Percentiles rank a stretch among this genome's conserved stretches.
These are phyloP conservation scores for Python bivittatus DNA, from an alignment of 2,113 vertebrate genomes.

Conservation along the genomic window DNA sequence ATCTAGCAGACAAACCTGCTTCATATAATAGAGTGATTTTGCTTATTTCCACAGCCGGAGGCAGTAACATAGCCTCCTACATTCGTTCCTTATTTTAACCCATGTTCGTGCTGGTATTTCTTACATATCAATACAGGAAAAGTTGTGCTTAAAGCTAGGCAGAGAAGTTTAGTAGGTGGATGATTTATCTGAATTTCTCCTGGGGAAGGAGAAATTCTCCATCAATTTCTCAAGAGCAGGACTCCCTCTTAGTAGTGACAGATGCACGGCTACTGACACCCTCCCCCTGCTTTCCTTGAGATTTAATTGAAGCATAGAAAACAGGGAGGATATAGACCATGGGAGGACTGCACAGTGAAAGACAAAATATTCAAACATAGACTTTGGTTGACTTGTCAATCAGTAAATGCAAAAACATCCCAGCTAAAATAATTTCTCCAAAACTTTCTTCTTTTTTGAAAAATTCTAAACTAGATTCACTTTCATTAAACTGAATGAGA, in stretches of 20 bases:
- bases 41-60: not conserved
- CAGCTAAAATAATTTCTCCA: not conserved
- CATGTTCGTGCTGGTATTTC: not conserved
- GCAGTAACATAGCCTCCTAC: not conserved
- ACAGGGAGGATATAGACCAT: not conserved
- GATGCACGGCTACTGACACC: not conserved
- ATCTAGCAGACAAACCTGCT: not conserved
- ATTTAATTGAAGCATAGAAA: not conserved
- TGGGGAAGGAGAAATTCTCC: not conserved
- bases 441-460: not conserved
- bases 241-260: not conserved
- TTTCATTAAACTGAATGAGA: not conserved
- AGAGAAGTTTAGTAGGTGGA: not conserved
- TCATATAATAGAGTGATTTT: slow-evolving; percentile 4
- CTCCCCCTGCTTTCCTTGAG: not conserved
- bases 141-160: not conserved
- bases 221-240: not conserved
- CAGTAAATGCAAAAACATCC: not conserved
- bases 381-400: not conserved
- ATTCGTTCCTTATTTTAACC: slow-evolving; percentile 13
- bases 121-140: not conserved
- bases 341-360: not conserved
- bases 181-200: not conserved
- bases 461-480: not conserved
- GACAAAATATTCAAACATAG: not conserved